Conservation (phyloP, 2,113 vertebrate species). For the Etheostoma cragini region DNA sequence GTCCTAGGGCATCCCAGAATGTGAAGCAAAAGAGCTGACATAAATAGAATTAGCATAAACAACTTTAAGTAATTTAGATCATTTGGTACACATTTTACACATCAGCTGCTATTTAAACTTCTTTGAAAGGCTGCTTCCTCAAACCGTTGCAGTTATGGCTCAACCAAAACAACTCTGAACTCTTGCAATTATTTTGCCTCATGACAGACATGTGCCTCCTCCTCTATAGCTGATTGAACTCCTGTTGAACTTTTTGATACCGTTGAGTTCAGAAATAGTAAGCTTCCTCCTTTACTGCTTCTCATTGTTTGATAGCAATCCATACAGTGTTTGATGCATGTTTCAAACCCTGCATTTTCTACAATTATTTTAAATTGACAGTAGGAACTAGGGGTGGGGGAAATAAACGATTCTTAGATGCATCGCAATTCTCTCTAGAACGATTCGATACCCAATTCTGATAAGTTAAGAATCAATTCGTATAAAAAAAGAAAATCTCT, state of each 20-base stretch:
- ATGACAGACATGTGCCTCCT: conserved; percentile 56
- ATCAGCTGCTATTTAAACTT: neutral
- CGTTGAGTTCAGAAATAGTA: conserved; percentile 1
- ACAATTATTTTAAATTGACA: neutral
- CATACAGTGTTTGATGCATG: neutral
- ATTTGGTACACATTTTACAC: neutral
- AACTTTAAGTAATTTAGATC: neutral
- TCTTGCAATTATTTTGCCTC: conserved; percentile 34
- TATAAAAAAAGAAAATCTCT: no score
- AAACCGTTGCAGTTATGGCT: conserved; percentile 10
- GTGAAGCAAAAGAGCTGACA: neutral
- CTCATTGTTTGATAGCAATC: neutral
- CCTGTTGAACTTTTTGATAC: conserved; percentile 43
- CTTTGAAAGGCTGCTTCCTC: neutral
- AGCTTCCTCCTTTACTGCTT: neutral
- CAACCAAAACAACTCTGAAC: conserved; percentile 20
- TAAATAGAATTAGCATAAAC: neutral
- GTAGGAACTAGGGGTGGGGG: neutral
- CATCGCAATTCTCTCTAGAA: no score
- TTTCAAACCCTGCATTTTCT: neutral
- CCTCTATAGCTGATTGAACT: conserved; percentile 44
- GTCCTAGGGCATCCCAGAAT: neutral
- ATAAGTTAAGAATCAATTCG: no score
- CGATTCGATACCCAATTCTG: no score
- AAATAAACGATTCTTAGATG: no score